Conservation (phyloP, 2,113 vertebrate genomes). For the Lampris incognitus region DNA sequence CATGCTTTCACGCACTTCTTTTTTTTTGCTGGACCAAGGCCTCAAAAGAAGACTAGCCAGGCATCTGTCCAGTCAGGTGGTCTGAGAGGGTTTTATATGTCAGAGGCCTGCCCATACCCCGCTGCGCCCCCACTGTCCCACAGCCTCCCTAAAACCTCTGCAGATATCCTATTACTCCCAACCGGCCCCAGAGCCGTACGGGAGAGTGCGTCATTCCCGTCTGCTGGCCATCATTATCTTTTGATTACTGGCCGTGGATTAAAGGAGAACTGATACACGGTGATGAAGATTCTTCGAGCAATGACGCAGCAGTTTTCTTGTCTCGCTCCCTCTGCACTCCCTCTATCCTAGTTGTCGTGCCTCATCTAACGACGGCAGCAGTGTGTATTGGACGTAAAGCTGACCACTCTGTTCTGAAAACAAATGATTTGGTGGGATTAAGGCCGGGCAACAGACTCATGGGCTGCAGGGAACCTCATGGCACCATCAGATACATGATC, state of each 20-base stretch:
- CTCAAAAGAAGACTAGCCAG: conserved; percentile 25
- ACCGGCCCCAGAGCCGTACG: conserved; percentile 52
- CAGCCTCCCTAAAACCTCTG: conserved; percentile 54
- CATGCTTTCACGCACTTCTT: conserved; percentile 15
- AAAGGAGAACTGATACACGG: conserved; percentile 51
- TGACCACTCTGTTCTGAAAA: conserved; percentile 59
- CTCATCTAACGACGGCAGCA: conserved; percentile 25
- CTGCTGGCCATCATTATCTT: conserved; percentile 42
- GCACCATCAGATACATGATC: conserved; percentile 74
- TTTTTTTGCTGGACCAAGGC: not conserved
- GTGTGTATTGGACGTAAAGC: conserved; percentile 39
- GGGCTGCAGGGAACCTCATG: conserved; percentile 62
- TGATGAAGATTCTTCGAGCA: conserved; percentile 56
- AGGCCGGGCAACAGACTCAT: conserved; percentile 60
- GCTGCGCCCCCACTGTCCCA: conserved; percentile 36
- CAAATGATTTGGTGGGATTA: conserved; percentile 80
- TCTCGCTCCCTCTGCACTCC: conserved; percentile 40
- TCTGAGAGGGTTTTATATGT: conserved; percentile 4
- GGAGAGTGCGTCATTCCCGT: conserved; percentile 68
- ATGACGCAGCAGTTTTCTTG: conserved; percentile 50
- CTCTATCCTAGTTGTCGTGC: conserved; percentile 36
- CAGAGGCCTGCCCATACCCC: not conserved
- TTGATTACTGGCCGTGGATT: conserved; percentile 75
- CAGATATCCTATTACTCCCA: conserved; percentile 52
- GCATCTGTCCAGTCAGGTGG: conserved; percentile 54